A percentile compares a stretch with the other conserved stretches of the same genome.
These are phyloP conservation scores for Triops longicaudatus DNA, from an alignment of 1,140 invertebrate species.

Conservation along the genomic window DNA sequence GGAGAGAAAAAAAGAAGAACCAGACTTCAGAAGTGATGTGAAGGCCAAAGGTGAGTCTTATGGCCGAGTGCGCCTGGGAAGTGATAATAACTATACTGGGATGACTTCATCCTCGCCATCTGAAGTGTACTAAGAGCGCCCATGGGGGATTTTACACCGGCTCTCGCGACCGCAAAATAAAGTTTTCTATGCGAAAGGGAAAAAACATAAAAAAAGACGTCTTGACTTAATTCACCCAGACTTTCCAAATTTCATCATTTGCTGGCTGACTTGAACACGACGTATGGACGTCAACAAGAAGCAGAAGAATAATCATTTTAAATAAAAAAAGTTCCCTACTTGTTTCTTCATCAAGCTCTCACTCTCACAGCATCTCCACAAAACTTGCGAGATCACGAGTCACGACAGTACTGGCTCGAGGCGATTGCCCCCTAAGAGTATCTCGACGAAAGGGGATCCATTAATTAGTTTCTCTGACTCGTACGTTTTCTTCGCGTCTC, in stretches of 20 bases:
- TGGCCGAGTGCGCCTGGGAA: slow-evolving; percentile 9
- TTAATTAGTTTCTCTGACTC: slow-evolving; percentile 10
- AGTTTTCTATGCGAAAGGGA: background rate
- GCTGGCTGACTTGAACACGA: background rate
- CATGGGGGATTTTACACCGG: background rate
- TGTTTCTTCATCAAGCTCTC: background rate
- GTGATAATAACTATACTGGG: background rate
- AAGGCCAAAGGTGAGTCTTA: slow-evolving; percentile 11
- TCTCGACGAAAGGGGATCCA: background rate
- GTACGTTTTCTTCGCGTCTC: background rate
- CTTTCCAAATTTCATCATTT: background rate
- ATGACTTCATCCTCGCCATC: slow-evolving; percentile 11
- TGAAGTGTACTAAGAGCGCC: slow-evolving; percentile 3
- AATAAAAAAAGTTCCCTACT: background rate
- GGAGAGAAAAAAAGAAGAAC: background rate
- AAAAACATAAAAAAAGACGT: background rate
- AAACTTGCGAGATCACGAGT: slow-evolving; percentile 6
- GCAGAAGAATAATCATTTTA: too few species aligned
- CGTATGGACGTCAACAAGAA: background rate
- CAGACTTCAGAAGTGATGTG: background rate
- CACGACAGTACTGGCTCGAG: slow-evolving; percentile 3
- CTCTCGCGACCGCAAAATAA: background rate
- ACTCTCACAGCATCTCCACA: background rate
- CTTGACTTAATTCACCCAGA: background rate
- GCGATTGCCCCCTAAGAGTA: background rate